Conservation (phyloP, 2,113 vertebrate species). For the Kobus ellipsiprymnus region DNA sequence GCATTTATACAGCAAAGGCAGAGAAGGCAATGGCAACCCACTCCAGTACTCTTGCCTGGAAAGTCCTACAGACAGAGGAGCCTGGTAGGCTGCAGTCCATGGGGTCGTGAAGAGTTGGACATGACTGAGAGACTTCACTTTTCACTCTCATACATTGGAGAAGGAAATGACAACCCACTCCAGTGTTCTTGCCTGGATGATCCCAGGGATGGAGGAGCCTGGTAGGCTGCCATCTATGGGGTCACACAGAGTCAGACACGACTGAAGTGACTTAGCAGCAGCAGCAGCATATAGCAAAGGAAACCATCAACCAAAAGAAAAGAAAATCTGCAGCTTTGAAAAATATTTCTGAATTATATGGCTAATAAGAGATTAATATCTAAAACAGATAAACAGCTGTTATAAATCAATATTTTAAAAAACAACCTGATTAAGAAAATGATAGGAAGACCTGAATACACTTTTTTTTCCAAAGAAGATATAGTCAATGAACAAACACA, state of each 20-base stretch:
- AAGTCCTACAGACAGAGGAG: too few relatives aligned
- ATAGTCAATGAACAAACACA: background rate
- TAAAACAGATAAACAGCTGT: background rate
- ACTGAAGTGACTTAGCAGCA: too few relatives aligned
- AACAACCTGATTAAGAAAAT: background rate
- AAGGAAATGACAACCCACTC: too few relatives aligned
- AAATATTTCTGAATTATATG: background rate
- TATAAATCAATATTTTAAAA: background rate
- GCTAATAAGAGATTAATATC: background rate
- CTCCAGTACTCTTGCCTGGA: too few relatives aligned
- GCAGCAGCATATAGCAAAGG: background rate
- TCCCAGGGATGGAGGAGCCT: too few relatives aligned
- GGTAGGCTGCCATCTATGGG: too few relatives aligned
- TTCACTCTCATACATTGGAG: too few relatives aligned
- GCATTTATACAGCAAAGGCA: background rate
- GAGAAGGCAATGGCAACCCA: too few relatives aligned
- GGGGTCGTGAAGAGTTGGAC: too few relatives aligned
- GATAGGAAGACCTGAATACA: background rate
- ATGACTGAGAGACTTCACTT: too few relatives aligned
- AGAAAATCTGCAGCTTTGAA: background rate
- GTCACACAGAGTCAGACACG: accelerated
- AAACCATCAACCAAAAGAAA: background rate
- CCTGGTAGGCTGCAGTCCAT: too few relatives aligned
- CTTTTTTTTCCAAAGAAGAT: background rate
- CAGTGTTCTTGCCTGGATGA: too few relatives aligned